Evolutionary conservation across 2,113 vertebrate genomes (phyloP), one percentile per base, ranked within the genome.

Genomic region (Sciurus niger): DNA sequence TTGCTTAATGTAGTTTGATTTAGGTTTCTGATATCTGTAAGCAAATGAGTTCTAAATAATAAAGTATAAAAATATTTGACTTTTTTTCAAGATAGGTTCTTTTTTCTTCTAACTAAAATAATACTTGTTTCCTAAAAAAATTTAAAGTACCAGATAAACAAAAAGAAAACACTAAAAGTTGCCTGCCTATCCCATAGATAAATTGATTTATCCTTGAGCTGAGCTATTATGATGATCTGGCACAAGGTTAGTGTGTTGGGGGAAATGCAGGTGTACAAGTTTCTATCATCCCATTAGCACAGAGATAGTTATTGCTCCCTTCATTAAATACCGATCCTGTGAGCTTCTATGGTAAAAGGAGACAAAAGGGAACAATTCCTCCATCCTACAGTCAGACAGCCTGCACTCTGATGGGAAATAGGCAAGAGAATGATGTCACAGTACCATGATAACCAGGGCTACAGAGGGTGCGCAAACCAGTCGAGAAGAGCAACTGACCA

Each of bases 171-270:
- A 53, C 53, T 55, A 55, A 48, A 85, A 72, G 30, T 63, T 55
- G 74, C 34, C 8, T 89, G 32, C 67, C 58, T 30, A 92, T 78
- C 7, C 30, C 20, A n/a, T 53, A n/a, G 20, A 60, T 58, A 58
- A 48, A 87, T 77, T 63, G 51, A 28, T 70, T 78, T 87, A 46
- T 77, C 76, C 51, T 90, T 90, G 90, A 77, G 32, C 76, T 60
- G 24, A 46, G 74, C n/a, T 48, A 74, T 73, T 65, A 51, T 70
- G 43, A 83, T 8, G 28, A 32, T 30, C 53, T 55, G 32, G 22
- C 80, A 53, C 43, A 14, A 46, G 89, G 76, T 68, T 28, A 53
- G 51, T 53, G 51, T 16, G 14, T 53, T 53, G 51, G 51, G 25
- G 72, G 37, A 84, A 94, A 84, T 78, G 63, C 30, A 37, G 55